These are phyloP conservation scores for Sminthopsis crassicaudata DNA, from an alignment of 2,113 vertebrate genomes.

Conservation along the genomic window DNA sequence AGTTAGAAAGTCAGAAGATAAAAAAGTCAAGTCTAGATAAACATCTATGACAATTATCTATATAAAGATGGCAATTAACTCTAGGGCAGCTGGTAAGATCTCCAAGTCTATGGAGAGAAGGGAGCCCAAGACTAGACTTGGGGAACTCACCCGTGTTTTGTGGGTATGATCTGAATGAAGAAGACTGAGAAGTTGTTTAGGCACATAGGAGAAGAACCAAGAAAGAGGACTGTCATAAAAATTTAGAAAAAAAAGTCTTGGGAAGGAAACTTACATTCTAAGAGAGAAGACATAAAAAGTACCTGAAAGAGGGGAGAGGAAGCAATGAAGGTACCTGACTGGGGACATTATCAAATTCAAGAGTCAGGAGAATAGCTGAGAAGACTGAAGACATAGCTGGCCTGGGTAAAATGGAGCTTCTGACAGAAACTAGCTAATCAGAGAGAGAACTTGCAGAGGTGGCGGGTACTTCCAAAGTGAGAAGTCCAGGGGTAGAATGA, in stretches of 20 bases:
- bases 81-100: background rate
- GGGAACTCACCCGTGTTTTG: background rate
- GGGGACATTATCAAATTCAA: background rate
- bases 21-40: background rate
- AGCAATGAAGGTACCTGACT: background rate
- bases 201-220: background rate
- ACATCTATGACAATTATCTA: background rate
- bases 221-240: background rate
- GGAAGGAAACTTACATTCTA: background rate
- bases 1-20: background rate
- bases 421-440: background rate
- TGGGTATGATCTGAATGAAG: background rate
- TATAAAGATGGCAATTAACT: background rate
- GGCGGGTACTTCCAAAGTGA: background rate
- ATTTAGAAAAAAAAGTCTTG: background rate
- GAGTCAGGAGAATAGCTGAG: background rate
- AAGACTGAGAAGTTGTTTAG: background rate
- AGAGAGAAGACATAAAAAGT: background rate
- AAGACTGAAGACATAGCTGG: background rate
- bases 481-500: background rate
- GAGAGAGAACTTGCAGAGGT: background rate
- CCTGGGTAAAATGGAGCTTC: background rate
- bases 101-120: background rate
- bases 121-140: background rate
- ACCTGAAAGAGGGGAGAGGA: background rate